Percentiles rank a stretch among this genome's conserved stretches.
These are phyloP conservation scores for Aspidoscelis tigris DNA, from an alignment of 2,113 vertebrate genomes.

Conservation along the genomic window DNA sequence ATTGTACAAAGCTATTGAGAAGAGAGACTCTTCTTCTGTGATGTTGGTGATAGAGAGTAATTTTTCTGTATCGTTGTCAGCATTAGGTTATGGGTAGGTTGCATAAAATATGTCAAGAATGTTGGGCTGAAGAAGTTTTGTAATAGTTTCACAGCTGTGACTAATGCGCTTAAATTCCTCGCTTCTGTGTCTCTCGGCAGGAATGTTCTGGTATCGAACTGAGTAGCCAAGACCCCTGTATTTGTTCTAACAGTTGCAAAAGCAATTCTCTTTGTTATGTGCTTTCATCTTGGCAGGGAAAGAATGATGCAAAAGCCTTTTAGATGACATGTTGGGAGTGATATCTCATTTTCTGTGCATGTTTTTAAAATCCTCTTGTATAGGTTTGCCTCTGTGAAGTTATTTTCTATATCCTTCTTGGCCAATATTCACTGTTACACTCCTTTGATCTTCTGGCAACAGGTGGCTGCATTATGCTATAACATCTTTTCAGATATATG, in stretches of 20 bases:
- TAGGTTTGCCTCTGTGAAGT: not conserved
- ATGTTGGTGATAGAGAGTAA: not conserved
- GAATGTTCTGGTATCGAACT: not conserved
- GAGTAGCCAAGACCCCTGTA: not conserved
- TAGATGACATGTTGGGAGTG: not conserved
- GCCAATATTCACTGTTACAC: not conserved
- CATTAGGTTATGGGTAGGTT: not conserved
- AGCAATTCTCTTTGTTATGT: not conserved
- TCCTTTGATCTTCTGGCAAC: not conserved
- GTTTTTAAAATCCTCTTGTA: not conserved
- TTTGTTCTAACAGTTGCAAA: slow-evolving; percentile 5
- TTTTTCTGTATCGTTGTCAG: not conserved
- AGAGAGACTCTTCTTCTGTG: not conserved
- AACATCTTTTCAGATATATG: not conserved
- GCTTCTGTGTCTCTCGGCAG: slow-evolving; percentile 15
- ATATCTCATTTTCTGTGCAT: not conserved
- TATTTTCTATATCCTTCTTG: not conserved
- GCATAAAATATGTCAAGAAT: slow-evolving; percentile 8
- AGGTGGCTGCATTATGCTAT: not conserved
- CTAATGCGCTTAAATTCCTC: slow-evolving; percentile 9
- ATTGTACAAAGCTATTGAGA: not conserved
- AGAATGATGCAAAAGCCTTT: not conserved
- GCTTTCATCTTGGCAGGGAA: not conserved
- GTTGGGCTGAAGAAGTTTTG: not conserved
- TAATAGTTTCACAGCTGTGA: slow-evolving; percentile 18